phyloP scores from a whole-genome alignment of 2,797 vertebrate genomes.

The Acanthurus tractus region DNA sequence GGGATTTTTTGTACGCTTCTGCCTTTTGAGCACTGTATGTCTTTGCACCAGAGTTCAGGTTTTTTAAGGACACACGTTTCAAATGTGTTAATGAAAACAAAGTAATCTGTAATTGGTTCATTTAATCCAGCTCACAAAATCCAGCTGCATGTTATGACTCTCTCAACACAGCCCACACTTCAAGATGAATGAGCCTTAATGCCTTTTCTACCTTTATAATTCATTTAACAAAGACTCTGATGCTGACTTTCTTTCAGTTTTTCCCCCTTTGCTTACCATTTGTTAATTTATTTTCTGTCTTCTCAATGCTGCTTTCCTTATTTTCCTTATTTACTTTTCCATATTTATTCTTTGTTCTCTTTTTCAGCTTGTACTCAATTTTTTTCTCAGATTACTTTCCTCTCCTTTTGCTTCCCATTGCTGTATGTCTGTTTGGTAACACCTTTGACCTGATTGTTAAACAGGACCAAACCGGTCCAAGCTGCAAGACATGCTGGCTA shows the following conservation, averaged over 20 bases:
- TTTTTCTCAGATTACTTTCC: conserved; percentile 11
- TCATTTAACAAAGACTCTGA: conserved; percentile 48
- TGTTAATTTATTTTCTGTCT: conserved; percentile 44
- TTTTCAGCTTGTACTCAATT: conserved; percentile 42
- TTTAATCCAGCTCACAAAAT: neutral
- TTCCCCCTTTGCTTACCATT: conserved; percentile 29
- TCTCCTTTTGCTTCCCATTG: neutral
- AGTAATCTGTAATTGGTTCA: neutral
- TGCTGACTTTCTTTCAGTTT: conserved; percentile 50
- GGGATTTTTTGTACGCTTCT: neutral
- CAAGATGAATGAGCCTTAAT: conserved; percentile 32
- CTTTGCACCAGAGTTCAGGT: neutral
- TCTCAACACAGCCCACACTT: conserved; percentile 33
- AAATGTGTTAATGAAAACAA: neutral
- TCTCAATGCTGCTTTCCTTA: conserved; percentile 56
- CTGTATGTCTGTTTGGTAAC: conserved; percentile 24
- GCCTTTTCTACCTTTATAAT: conserved; percentile 41
- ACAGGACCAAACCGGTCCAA: conserved; percentile 98
- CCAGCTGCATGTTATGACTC: conserved; percentile 4
- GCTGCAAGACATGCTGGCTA: conserved; percentile 99
- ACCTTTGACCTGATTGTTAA: conserved; percentile 34
- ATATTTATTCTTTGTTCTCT: conserved; percentile 29
- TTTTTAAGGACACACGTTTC: neutral
- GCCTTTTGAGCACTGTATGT: neutral
- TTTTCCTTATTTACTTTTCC: neutral